A percentile compares a stretch with the other conserved stretches of the same genome.
phyloP scores from a whole-genome alignment of 2,113 vertebrate genomes.

The Plestiodon gilberti region DNA sequence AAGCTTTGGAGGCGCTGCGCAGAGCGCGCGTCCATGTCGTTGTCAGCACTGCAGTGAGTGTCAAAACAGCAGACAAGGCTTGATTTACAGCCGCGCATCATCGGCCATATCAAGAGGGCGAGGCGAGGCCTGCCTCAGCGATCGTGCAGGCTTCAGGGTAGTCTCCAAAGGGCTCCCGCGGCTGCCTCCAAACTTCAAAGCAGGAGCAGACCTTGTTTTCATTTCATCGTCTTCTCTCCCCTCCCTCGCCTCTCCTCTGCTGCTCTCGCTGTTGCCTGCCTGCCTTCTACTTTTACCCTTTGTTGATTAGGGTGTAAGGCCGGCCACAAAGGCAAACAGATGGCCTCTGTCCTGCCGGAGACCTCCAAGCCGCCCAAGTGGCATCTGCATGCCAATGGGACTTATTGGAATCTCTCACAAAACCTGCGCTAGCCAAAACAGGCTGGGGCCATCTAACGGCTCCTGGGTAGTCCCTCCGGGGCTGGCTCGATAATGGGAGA shows the following conservation, averaged over 20 bases:
- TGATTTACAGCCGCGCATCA: conserved; percentile 63
- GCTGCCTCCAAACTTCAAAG: conserved; percentile 72
- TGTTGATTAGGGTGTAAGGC: conserved; percentile 82
- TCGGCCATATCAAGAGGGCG: conserved; percentile 78
- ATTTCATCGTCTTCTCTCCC: conserved; percentile 41
- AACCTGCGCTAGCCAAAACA: conserved; percentile 50
- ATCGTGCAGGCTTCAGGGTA: conserved; percentile 35
- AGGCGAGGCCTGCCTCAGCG: not conserved
- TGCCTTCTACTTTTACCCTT: conserved; percentile 76
- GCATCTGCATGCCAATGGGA: conserved; percentile 78
- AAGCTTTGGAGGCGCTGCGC: too few species aligned
- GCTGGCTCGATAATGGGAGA: not conserved
- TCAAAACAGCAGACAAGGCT: conserved; percentile 36
- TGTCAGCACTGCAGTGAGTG: not conserved
- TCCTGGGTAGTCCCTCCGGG: too few species aligned
- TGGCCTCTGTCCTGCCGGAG: conserved; percentile 76
- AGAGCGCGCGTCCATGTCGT: too few species aligned
- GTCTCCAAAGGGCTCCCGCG: conserved; percentile 66
- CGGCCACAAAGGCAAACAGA: conserved; percentile 80
- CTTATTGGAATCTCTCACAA: conserved; percentile 77
- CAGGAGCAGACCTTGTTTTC: conserved; percentile 66
- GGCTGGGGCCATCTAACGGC: conserved; percentile 47
- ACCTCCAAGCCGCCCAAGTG: conserved; percentile 78
- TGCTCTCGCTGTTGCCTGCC: conserved; percentile 18
- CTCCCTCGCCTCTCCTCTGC: too few species aligned